Percentiles rank a stretch among this genome's conserved stretches.
These are phyloP conservation scores for Lordiphosa mommai DNA, from an alignment of 1,140 invertebrate species.

Conservation along the genomic window DNA sequence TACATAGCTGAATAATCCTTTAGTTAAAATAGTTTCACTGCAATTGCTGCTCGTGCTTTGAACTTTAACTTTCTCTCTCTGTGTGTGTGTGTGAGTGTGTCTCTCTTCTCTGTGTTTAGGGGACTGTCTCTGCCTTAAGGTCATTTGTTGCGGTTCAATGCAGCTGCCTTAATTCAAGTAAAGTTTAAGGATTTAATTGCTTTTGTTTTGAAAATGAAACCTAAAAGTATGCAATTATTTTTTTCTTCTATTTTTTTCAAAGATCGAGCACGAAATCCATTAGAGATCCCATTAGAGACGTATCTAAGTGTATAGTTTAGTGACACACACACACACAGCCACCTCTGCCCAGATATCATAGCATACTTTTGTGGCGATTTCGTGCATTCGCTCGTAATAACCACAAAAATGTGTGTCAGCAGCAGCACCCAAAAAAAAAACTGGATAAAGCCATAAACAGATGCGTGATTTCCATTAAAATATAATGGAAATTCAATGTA, in stretches of 20 bases:
- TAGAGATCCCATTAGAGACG: constrained; percentile 46
- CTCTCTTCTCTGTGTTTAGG: neutral
- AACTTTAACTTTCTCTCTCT: constrained; percentile 25
- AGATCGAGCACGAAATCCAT: constrained; percentile 53
- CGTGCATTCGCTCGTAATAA: constrained; percentile 18
- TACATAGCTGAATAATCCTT: constrained; percentile 22
- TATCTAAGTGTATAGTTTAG: neutral
- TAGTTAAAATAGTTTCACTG: constrained; percentile 44
- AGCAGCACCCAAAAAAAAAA: neutral
- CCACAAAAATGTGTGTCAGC: constrained; percentile 35
- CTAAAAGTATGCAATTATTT: too few species aligned
- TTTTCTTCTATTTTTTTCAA: too few species aligned
- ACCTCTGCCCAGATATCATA: neutral
- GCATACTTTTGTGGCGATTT: constrained; percentile 3
- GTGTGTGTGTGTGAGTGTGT: neutral
- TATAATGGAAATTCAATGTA: constrained; percentile 61
- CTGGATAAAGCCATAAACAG: constrained; percentile 46
- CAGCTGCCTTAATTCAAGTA: constrained; percentile 1
- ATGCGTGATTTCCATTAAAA: constrained; percentile 61
- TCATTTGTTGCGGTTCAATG: constrained; percentile 8
- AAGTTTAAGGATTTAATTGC: too few species aligned
- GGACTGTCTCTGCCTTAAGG: neutral
- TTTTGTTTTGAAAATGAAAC: too few species aligned
- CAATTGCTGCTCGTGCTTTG: constrained; percentile 32
- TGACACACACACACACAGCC: neutral